phyloP scores from a whole-genome alignment of 2,113 vertebrate species.

The Tamias sibiricus region DNA sequence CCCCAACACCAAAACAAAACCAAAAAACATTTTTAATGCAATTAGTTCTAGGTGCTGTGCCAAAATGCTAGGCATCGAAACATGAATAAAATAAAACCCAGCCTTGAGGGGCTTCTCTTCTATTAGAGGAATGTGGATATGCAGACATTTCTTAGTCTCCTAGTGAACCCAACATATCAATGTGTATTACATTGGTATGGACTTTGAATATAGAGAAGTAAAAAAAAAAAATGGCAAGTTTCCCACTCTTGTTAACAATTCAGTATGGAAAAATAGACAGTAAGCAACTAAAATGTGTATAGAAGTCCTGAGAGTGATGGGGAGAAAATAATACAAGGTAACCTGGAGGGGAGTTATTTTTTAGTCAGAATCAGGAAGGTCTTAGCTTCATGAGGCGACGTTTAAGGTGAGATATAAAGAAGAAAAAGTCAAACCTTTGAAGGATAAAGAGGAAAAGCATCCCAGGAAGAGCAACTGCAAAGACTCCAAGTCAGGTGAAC shows the following conservation, averaged over 20 bases:
- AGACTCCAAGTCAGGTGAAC: background rate
- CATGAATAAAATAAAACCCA: conserved; percentile 30
- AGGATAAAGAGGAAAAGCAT: background rate
- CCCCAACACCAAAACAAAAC: background rate
- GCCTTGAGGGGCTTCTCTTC: background rate
- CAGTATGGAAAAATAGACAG: background rate
- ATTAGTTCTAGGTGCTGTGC: background rate
- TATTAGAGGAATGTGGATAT: background rate
- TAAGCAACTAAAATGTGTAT: background rate
- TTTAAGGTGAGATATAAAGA: background rate
- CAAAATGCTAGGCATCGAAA: background rate
- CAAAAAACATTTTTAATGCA: background rate
- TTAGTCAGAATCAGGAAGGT: background rate
- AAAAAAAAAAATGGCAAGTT: background rate
- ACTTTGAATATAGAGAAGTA: background rate
- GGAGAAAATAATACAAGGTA: background rate
- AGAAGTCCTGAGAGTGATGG: background rate
- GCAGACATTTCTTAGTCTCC: background rate
- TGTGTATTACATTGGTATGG: background rate
- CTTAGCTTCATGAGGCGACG: background rate
- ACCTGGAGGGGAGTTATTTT: background rate
- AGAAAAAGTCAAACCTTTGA: background rate
- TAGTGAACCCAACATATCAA: background rate
- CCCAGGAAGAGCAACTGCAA: background rate
- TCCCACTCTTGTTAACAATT: background rate